phyloP scores from a whole-genome alignment of 2,888 invertebrate species.

The Pyrrhia umbra region DNA sequence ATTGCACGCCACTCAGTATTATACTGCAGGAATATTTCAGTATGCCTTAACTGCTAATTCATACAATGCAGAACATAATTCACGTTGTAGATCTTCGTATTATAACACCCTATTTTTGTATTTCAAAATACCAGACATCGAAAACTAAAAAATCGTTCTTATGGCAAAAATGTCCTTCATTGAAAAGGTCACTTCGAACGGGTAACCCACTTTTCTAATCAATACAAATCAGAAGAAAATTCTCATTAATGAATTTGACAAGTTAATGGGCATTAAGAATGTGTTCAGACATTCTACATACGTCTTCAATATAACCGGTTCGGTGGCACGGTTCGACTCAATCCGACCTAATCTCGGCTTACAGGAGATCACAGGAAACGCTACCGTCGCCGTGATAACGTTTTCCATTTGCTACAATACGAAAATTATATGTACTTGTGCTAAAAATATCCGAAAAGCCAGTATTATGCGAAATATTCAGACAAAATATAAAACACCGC shows the following conservation, averaged over 20 bases:
- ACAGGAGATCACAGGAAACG: conserved; percentile 82
- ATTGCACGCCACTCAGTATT: conserved; percentile 43
- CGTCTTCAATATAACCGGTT: conserved; percentile 72
- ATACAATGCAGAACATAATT: conserved; percentile 19
- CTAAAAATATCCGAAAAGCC: conserved; percentile 19
- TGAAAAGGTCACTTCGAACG: neutral
- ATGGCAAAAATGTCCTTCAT: no score
- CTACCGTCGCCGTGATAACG: conserved; percentile 79
- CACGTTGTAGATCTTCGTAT: conserved; percentile 1
- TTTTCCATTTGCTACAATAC: conserved; percentile 75
- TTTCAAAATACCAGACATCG: neutral
- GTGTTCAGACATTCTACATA: conserved; percentile 66
- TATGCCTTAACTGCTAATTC: conserved; percentile 32
- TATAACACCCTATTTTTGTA: neutral
- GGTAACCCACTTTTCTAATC: neutral
- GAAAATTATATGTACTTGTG: conserved; percentile 50
- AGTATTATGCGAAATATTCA: neutral
- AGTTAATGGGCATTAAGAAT: conserved; percentile 69
- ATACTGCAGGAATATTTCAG: conserved; percentile 33
- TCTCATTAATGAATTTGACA: conserved; percentile 63
- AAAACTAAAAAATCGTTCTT: no score
- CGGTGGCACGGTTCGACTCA: conserved; percentile 71
- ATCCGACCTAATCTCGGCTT: conserved; percentile 86
- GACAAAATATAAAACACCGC: neutral
- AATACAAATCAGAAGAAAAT: conserved; percentile 13